Conservation (phyloP, 2,797 vertebrate species). For the Gallinago stenura region DNA sequence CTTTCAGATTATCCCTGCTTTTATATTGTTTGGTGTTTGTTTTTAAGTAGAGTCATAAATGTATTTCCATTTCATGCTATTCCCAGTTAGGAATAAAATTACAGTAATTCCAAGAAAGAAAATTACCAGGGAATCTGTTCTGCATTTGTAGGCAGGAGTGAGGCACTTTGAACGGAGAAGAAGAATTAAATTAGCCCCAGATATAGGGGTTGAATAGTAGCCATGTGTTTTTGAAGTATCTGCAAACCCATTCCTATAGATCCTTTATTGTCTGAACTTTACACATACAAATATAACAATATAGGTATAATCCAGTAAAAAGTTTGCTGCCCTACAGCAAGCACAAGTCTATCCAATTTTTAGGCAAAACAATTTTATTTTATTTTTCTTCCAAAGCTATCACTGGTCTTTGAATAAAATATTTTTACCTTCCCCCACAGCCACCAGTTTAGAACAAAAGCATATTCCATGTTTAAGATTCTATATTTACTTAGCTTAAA, state of each 20-base stretch:
- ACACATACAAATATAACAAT: conserved; percentile 44
- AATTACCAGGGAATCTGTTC: conserved; percentile 79
- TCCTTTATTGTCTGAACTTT: conserved; percentile 36
- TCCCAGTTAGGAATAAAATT: conserved; percentile 71
- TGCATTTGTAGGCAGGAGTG: conserved; percentile 79
- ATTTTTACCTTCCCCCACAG: conserved; percentile 54
- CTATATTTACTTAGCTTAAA: conserved; percentile 77
- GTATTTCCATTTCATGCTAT: conserved; percentile 64
- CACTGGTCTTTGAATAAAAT: conserved; percentile 56
- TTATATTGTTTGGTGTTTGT: conserved; percentile 17
- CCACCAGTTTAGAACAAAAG: conserved; percentile 63
- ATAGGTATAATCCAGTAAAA: conserved; percentile 53
- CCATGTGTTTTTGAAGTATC: conserved; percentile 69
- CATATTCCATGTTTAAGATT: conserved; percentile 74
- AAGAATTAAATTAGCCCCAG: conserved; percentile 74
- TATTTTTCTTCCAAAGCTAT: neutral
- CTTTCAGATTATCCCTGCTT: conserved; percentile 4
- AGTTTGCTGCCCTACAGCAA: conserved; percentile 42
- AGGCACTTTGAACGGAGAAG: conserved; percentile 74
- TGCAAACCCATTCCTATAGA: conserved; percentile 42
- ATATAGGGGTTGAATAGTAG: conserved; percentile 50
- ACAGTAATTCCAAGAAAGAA: conserved; percentile 76
- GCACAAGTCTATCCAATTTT: conserved; percentile 10
- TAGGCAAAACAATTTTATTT: neutral
- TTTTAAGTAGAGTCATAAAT: conserved; percentile 48